These are phyloP conservation scores for Todus mexicanus DNA, from an alignment of 2,797 vertebrate genomes.

Conservation along the genomic window DNA sequence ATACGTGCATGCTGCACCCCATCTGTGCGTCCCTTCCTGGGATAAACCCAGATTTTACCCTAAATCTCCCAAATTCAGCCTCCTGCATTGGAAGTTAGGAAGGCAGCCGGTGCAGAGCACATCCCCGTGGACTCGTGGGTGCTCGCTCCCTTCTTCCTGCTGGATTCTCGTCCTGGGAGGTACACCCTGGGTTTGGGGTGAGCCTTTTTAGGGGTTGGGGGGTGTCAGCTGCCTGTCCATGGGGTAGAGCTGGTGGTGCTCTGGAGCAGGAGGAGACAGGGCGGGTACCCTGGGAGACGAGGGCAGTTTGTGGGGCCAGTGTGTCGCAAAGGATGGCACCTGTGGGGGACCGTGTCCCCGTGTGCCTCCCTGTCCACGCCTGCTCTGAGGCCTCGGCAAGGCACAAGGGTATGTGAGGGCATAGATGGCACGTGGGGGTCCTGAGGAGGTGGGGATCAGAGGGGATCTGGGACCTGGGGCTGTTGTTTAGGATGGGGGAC, in stretches of 20 bases:
- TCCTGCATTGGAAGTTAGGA: not conserved
- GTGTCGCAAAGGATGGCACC: not conserved
- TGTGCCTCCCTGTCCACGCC: rapidly evolving
- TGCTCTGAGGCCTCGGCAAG: rapidly evolving
- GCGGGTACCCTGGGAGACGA: rapidly evolving
- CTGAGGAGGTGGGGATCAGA: not conserved
- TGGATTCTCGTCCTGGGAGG: not conserved
- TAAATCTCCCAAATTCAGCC: not conserved
- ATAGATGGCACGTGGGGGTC: not conserved
- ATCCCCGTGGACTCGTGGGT: not conserved
- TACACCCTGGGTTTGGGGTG: not conserved
- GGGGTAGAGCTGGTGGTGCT: not conserved
- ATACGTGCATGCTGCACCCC: rapidly evolving
- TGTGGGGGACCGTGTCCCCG: rapidly evolving
- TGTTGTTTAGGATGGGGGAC: not conserved
- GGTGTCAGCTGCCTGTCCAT: not conserved
- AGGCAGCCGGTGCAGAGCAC: not conserved
- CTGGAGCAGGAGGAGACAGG: rapidly evolving
- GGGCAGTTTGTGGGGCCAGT: rapidly evolving
- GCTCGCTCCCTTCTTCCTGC: not conserved
- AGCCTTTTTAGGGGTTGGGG: too few relatives aligned
- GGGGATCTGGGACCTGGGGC: not conserved
- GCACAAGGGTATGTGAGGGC: rapidly evolving
- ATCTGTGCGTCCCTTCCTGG: not conserved
- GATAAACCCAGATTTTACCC: not conserved